Percentiles rank a stretch among this genome's conserved stretches.
Conservation (phyloP, 2,113 vertebrate genomes). For the Erinaceus europaeus region DNA sequence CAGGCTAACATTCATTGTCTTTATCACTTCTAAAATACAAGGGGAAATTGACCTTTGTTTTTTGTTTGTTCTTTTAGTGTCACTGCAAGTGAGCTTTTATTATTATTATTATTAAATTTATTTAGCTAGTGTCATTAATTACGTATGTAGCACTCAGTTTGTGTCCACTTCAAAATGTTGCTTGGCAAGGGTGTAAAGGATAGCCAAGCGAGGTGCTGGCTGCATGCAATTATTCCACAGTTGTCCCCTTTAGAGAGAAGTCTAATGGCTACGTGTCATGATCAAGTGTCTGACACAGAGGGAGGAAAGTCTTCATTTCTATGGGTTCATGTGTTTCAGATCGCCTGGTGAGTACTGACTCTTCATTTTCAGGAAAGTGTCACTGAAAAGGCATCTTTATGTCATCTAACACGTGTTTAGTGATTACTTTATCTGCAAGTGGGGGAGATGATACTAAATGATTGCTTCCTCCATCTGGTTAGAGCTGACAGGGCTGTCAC, state of each 20-base stretch:
- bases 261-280: constrained; percentile 32
- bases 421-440: constrained; percentile 66
- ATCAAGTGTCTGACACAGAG: not conserved
- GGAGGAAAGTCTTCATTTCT: not conserved
- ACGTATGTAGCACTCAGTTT: not conserved
- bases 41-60: not conserved
- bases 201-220: not conserved
- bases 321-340: constrained; percentile 14
- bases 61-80: not conserved
- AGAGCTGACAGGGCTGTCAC: constrained; percentile 71
- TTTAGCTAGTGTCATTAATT: not conserved
- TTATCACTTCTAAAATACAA: not conserved
- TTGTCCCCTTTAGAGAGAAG: constrained; percentile 61
- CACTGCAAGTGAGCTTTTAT: not conserved
- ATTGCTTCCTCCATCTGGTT: constrained; percentile 64
- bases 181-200: not conserved
- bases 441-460: constrained; percentile 52
- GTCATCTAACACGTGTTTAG: constrained; percentile 69
- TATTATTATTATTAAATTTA: no score
- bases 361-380: constrained; percentile 67
- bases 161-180: constrained; percentile 12
- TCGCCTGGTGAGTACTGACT: constrained; percentile 14
- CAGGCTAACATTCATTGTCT: not conserved
- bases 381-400: constrained; percentile 63
- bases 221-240: constrained; percentile 49